phyloP scores from a whole-genome alignment of 2,797 vertebrate species.

The Acanthiza pusilla region DNA sequence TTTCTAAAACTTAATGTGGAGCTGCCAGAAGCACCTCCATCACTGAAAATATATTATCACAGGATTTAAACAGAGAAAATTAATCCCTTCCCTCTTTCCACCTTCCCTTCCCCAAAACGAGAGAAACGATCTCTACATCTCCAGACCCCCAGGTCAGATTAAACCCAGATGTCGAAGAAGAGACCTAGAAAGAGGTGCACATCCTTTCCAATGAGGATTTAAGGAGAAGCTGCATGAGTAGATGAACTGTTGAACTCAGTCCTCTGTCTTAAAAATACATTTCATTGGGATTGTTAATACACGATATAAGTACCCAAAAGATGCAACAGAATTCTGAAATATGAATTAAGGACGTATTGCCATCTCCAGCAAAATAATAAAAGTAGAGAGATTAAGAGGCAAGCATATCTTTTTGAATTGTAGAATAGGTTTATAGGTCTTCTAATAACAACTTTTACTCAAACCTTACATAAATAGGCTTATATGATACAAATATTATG shows the following conservation, averaged over 20 bases:
- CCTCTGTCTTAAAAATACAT: slow-evolving; percentile 60
- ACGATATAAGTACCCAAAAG: slow-evolving; percentile 32
- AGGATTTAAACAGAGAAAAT: background rate
- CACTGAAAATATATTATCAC: background rate
- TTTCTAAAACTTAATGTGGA: slow-evolving; percentile 10
- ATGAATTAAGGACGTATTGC: slow-evolving; percentile 69
- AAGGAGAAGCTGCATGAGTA: slow-evolving; percentile 16
- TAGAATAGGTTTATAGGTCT: slow-evolving; percentile 80
- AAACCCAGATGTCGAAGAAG: background rate
- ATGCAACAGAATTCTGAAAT: slow-evolving; percentile 61
- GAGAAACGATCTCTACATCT: background rate
- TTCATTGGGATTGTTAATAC: slow-evolving; percentile 24
- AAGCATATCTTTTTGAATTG: slow-evolving; percentile 74
- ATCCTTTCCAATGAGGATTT: background rate
- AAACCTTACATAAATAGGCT: slow-evolving; percentile 84
- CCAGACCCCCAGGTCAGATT: background rate
- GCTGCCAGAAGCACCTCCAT: background rate
- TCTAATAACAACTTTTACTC: slow-evolving; percentile 80
- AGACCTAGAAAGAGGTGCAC: background rate
- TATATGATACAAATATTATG: slow-evolving; percentile 81
- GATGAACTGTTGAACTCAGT: slow-evolving; percentile 56
- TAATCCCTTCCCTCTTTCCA: background rate
- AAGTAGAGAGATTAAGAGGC: slow-evolving; percentile 72
- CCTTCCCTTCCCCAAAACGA: background rate
- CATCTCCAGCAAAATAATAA: slow-evolving; percentile 70